Evolutionary conservation across 2,797 vertebrate species (phyloP), one percentile per base, ranked within the genome.

Genomic region (Danio choprae): DNA sequence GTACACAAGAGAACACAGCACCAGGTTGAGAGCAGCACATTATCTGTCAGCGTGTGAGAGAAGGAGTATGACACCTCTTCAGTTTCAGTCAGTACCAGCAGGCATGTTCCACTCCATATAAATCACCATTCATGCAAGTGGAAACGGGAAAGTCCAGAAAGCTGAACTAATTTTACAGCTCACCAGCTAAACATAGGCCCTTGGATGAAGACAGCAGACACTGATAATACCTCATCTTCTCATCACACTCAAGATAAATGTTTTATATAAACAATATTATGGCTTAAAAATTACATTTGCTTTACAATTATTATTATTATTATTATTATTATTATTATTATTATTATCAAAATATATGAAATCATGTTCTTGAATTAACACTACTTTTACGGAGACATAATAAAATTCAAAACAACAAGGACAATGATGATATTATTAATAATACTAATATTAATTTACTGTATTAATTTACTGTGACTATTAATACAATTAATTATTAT

Each of bases 61-160:
- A 36, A 16, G 18, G 20, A 59, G 51, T 53, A n/a, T 68, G 69
- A 73, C 22, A 81, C 51, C 13, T 78, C 36, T 69, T 59, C n/a
- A 69, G 60, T 41, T 71, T 62, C 72, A 73, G 41, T 50, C 48
- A 62, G 15, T 41, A 62, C 64, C 58, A 13, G 56, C 43, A 41
- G 40, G 59, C 63, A 78, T 18, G 58, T 82, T 60, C 71, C 56
- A 70, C 74, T 79, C 79, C 81, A 71, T 65, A 75, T 78, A 81
- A 18, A 80, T 69, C 77, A 73, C 38, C 11, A 11, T 38, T 36
- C 15, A 18, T 36, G 48, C 48, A 48, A 51, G 29, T 55, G 69
- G 70, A 83, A 77, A 83, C 16, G 81, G 73, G 73, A 77, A 85
- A 74, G 78, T 83, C 74, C 64, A 38, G 65, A 41, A 36, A 59